These are phyloP conservation scores for Danio aesculapii DNA, from an alignment of 2,797 vertebrate genomes.

Conservation along the genomic window DNA sequence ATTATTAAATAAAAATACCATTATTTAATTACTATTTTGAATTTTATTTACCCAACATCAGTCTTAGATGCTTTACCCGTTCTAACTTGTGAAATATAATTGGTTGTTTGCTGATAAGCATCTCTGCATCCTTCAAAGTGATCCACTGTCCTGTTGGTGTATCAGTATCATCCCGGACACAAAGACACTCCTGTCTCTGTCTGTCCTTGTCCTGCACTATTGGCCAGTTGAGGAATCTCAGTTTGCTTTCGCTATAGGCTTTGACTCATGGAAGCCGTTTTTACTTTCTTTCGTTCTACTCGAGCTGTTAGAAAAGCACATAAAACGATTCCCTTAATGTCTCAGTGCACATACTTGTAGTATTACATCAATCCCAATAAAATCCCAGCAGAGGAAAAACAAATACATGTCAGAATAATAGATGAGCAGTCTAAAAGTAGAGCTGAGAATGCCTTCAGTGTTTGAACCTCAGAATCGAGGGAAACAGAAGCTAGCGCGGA, in stretches of 20 bases:
- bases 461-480: not conserved
- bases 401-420: not conserved
- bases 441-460: not conserved
- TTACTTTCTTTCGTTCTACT: not conserved
- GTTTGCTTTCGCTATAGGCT: not conserved
- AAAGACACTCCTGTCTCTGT: constrained; percentile 61
- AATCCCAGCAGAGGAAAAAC: not conserved
- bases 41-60: no score
- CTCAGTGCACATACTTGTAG: not conserved
- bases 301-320: not conserved
- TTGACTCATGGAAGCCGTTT: constrained; percentile 13
- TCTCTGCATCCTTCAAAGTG: constrained; percentile 48
- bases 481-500: not conserved
- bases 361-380: not conserved
- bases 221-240: not conserved
- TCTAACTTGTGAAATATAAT: constrained; percentile 5
- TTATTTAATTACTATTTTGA: no score
- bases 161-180: constrained; percentile 67
- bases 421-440: not conserved
- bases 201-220: constrained; percentile 38
- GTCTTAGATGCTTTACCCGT: no score
- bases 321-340: not conserved
- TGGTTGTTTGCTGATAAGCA: constrained; percentile 50
- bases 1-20: no score
- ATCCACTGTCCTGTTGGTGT: constrained; percentile 27